phyloP scores from a whole-genome alignment of 2,888 invertebrate species.

The Parnassius orleans region DNA sequence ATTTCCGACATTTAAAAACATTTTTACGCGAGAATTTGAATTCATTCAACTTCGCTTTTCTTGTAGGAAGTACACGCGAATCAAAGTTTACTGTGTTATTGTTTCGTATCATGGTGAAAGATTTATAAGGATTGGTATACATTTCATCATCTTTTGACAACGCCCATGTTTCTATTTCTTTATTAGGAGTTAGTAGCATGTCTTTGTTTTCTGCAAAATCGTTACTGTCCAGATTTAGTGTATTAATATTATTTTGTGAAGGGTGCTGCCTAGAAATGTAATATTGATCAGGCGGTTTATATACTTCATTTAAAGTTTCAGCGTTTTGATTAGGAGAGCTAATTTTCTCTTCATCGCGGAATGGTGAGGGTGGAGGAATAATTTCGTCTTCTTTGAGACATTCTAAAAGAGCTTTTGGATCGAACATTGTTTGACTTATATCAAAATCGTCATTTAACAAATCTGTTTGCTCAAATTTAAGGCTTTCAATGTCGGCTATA shows the following conservation, averaged over 20 bases:
- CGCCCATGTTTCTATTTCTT: conserved; percentile 58
- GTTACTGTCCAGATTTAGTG: not conserved
- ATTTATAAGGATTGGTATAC: conserved; percentile 29
- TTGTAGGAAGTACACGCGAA: conserved; percentile 15
- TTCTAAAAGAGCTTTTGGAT: conserved; percentile 63
- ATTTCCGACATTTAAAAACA: conserved; percentile 11
- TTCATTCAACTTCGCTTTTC: conserved; percentile 34
- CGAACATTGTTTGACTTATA: conserved; percentile 55
- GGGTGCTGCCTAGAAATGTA: no score
- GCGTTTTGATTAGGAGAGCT: conserved; percentile 32
- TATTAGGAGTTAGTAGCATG: conserved; percentile 13
- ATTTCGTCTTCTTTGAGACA: conserved; percentile 42
- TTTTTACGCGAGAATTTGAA: conserved; percentile 22
- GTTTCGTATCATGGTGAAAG: conserved; percentile 38
- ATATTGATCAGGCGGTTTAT: not conserved
- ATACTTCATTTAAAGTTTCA: not conserved
- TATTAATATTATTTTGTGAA: not conserved
- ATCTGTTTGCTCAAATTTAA: conserved; percentile 5
- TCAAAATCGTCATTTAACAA: conserved; percentile 34
- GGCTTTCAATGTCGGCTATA: not conserved
- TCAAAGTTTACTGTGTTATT: conserved; percentile 28
- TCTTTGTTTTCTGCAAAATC: conserved; percentile 3
- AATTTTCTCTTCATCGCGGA: conserved; percentile 39
- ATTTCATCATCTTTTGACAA: conserved; percentile 40
- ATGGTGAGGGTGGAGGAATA: conserved; percentile 60